phyloP scores from a whole-genome alignment of 1,140 invertebrate genomes.

The Drosophila novamexicana region DNA sequence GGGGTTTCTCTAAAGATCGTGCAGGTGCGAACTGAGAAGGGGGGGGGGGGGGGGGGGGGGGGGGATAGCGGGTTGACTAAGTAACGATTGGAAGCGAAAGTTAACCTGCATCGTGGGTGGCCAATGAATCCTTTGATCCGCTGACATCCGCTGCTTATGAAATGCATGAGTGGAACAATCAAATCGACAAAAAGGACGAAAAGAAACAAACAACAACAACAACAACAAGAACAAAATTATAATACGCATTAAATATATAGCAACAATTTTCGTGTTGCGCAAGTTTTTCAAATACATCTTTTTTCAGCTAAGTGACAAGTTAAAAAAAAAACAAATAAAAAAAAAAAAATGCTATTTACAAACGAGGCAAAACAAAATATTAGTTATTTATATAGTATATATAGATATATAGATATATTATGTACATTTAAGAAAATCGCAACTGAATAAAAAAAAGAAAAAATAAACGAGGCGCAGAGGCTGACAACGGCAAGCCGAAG shows the following conservation, averaged over 20 bases:
- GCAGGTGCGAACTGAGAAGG: too few species aligned
- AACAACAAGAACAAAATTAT: constrained; percentile 41
- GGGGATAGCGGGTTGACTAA: background rate
- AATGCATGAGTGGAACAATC: constrained; percentile 72
- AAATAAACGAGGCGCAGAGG: background rate
- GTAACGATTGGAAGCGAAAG: constrained; percentile 30
- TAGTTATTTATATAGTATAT: background rate
- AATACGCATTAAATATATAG: constrained; percentile 28
- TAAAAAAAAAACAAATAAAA: constrained; percentile 2
- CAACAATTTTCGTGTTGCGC: constrained; percentile 2
- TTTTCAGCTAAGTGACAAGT: constrained; percentile 33
- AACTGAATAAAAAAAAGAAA: too few species aligned
- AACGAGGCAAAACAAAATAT: background rate
- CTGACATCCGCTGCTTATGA: constrained; percentile 89
- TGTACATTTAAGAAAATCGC: background rate
- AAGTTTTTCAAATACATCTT: background rate
- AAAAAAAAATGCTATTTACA: constrained; percentile 15
- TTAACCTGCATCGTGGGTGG: constrained; percentile 90
- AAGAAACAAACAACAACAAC: constrained; percentile 38
- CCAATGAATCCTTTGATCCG: constrained; percentile 91
- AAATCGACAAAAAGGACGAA: constrained; percentile 56
- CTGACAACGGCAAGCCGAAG: constrained; percentile 18
- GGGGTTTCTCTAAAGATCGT: too few species aligned
- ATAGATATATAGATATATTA: constrained; percentile 3
- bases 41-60: too few species aligned